Evolutionary conservation across 2,113 vertebrate genomes (phyloP).

Genomic region (Chloropsis hardwickii): DNA sequence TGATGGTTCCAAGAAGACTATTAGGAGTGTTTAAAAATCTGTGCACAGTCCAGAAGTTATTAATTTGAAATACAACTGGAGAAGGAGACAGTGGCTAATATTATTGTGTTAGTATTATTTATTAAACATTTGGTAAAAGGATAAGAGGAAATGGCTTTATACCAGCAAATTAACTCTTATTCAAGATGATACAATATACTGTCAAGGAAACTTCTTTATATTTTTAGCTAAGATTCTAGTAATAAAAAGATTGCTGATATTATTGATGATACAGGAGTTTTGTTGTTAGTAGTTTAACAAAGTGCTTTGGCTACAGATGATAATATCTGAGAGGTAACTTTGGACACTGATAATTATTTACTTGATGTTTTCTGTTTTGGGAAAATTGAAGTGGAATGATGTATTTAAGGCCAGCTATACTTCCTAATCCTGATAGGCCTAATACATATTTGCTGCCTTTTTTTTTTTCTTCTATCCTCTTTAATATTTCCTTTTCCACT

Average conservation of each 20-base stretch:
- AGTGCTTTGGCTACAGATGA: not conserved
- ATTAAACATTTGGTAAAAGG: not conserved
- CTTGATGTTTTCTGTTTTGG: not conserved
- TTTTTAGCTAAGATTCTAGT: not conserved
- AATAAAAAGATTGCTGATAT: not conserved
- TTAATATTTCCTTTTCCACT: not conserved
- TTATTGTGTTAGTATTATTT: not conserved
- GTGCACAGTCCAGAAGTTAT: not conserved
- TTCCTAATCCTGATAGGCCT: not conserved
- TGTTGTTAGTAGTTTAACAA: not conserved
- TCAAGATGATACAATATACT: rapidly evolving
- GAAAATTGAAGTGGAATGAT: not conserved
- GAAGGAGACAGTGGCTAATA: not conserved
- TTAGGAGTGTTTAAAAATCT: not conserved
- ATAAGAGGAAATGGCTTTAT: not conserved
- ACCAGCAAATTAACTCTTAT: not conserved
- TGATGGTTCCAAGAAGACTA: not conserved
- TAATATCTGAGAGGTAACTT: not conserved
- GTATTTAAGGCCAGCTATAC: not conserved
- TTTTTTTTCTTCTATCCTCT: not conserved
- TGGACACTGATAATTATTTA: not conserved
- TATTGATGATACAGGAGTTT: not conserved
- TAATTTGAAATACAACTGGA: not conserved
- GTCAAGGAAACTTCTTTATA: not conserved
- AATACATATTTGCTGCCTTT: not conserved